phyloP scores from a whole-genome alignment of 2,797 vertebrate species.

The Furcifer pardalis region DNA sequence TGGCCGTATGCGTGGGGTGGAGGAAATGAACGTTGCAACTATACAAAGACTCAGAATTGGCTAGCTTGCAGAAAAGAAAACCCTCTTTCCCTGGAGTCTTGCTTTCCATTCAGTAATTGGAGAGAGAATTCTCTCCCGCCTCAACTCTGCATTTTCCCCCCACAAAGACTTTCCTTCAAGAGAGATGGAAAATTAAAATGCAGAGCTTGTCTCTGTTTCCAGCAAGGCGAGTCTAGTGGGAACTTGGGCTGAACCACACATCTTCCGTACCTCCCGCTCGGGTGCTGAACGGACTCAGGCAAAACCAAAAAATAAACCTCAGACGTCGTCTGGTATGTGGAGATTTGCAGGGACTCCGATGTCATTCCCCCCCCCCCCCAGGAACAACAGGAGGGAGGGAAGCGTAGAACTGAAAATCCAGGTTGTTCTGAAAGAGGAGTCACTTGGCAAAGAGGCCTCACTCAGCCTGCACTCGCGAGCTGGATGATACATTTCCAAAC shows the following conservation, averaged over 20 bases:
- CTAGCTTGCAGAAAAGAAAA: not conserved
- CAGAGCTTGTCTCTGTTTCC: not conserved
- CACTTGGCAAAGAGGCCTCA: too few species aligned
- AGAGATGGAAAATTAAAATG: not conserved
- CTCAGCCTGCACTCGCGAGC: not conserved
- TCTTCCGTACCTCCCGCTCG: not conserved
- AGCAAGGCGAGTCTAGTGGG: not conserved
- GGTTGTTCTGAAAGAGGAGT: not conserved
- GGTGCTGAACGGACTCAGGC: slow-evolving; percentile 15
- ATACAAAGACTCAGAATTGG: not conserved
- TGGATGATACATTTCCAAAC: too few species aligned
- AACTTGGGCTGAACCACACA: not conserved
- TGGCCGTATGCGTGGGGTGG: too few species aligned
- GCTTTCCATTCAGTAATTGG: not conserved
- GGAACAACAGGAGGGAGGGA: not conserved
- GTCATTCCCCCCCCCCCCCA: too few species aligned
- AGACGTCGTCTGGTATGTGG: not conserved
- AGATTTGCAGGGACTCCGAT: not conserved
- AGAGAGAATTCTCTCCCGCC: not conserved
- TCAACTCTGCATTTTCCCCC: too few species aligned
- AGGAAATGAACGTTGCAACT: not conserved
- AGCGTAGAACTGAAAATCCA: not conserved
- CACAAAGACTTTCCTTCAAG: not conserved
- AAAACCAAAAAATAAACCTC: slow-evolving; percentile 8
- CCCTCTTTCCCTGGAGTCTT: not conserved